Base-by-base conservation (phyloP, 92 coral and sea anemone species). In the Epizoanthus ramosus region DNA sequence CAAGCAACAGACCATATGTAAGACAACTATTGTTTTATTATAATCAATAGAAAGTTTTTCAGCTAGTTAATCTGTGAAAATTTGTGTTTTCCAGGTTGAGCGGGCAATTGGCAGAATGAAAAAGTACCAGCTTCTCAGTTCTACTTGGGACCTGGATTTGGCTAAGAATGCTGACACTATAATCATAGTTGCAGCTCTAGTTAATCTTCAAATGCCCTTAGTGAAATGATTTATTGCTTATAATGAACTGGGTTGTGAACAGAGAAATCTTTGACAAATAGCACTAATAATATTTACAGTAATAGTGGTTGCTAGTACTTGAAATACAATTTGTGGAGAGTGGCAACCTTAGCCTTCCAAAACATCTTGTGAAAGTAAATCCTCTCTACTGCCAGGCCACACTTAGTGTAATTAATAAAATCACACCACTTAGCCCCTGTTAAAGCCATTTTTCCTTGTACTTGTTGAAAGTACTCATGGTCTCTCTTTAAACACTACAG, bases 41-140 rank as follows among this genome's bases (percentile, higher is more conserved):
- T n/a, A n/a, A n/a, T n/a, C n/a, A n/a, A n/a, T n/a, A n/a, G n/a
- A n/a, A n/a, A n/a, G n/a, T n/a, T n/a, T n/a, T n/a, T n/a, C n/a
- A n/a, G n/a, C n/a, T n/a, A n/a, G n/a, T n/a, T n/a, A n/a, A n/a
- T n/a, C n/a, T n/a, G n/a, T n/a, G n/a, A n/a, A n/a, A n/a, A n/a
- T n/a, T n/a, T 41, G 47, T 41, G 8, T 68, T 54, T 50, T 52
- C 14, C 83, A 68, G 88, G 85, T 87, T 6, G 87, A 89, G 53
- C 72, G 92, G 63, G 88, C 86, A 17, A 89, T 89, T 77, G 86
- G 89, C 37, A 69, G 80, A 79, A 74, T 85, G 85, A 89, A 81
- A 74, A 79, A 24, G 58, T 79, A 47, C 67, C 54, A 75, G 69
- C 60, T 87, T 33, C 59, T 87, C 33, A 73, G 64, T 22, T 22